Base-by-base conservation (phyloP, 2,888 invertebrate genomes). In the Fabriciana adippe region DNA sequence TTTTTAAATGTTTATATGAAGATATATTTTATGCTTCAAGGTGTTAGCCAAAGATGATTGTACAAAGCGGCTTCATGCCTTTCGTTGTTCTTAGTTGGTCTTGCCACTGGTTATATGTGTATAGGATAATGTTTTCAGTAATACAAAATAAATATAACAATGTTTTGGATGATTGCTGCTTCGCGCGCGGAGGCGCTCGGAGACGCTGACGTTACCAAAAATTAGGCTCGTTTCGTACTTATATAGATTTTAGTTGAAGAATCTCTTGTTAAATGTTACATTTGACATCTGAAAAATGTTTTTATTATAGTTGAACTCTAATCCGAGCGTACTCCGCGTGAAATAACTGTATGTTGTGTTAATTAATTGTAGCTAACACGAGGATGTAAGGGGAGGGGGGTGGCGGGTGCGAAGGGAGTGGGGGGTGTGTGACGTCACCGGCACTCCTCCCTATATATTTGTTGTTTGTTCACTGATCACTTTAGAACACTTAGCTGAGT, bases 391-490 rank as follows among this genome's bases (percentile, higher is more conserved):
- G 76, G 72, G 55, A 61, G 47, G 71, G 68, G 69, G 73, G 72
- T 61, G n/a, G n/a, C 15, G 26, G 26, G 8, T 5, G 35, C 35
- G 47, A 6, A 18, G 15, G 21, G 31, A 5, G 15, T 18, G 31
- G 55, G 6, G 3, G 2, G 51, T 6, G 6, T 1, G 18, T 61
- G 71, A 41, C 64, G 67, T 18, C 64, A 51, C 64, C 35, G 15
- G 14, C 53, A n/a, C 56, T 50, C 54, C 72, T 56, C 51, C 51
- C 55, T 63, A 66, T 79, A 75, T 84, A 83, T 86, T 84, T 85
- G 88, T 90, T 89, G 87, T 88, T 85, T 84, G 87, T 87, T 89
- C 90, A 90, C 90, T 79, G 85, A 85, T 88, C 90, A 90, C 90
- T 82, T 89, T 89, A 89, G 65, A 79, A 84, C 87, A 90, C 90